Evolutionary conservation across 2,797 vertebrate genomes (phyloP).

Genomic region (Nannoperca australis): DNA sequence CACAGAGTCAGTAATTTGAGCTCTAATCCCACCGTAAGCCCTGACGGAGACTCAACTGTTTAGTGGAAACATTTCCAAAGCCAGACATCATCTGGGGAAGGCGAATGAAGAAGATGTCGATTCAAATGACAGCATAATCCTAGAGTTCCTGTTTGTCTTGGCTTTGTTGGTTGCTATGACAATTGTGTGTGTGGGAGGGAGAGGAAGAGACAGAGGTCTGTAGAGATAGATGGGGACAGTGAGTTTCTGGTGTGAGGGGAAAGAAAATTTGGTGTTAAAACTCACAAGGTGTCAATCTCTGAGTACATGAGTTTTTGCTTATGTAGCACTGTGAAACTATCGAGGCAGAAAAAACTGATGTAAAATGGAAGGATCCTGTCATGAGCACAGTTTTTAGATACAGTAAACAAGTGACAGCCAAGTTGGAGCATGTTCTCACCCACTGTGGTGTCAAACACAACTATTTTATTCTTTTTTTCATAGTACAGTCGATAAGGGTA

Average conservation of each 20-base stretch:
- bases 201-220: background rate
- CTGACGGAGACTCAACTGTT: slow-evolving; percentile 67
- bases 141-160: slow-evolving; percentile 79
- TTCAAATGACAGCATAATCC: slow-evolving; percentile 77
- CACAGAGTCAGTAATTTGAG: slow-evolving; percentile 82
- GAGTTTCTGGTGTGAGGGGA: slow-evolving; percentile 4
- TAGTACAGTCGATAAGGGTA: background rate
- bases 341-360: slow-evolving; percentile 1
- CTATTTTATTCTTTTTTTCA: background rate
- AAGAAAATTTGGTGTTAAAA: background rate
- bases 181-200: slow-evolving; percentile 13
- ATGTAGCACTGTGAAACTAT: background rate
- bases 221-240: slow-evolving; percentile 6
- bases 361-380: slow-evolving; percentile 12
- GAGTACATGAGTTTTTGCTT: background rate
- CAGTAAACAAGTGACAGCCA: background rate
- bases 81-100: slow-evolving; percentile 70
- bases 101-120: slow-evolving; percentile 73
- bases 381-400: background rate
- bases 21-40: slow-evolving; percentile 79
- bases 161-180: slow-evolving; percentile 66
- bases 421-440: background rate
- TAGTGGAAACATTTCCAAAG: slow-evolving; percentile 83
- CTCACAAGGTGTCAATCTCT: background rate
- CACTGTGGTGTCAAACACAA: background rate